Base-by-base conservation (phyloP, 2,797 vertebrate species). In the Calcarius lapponicus region DNA sequence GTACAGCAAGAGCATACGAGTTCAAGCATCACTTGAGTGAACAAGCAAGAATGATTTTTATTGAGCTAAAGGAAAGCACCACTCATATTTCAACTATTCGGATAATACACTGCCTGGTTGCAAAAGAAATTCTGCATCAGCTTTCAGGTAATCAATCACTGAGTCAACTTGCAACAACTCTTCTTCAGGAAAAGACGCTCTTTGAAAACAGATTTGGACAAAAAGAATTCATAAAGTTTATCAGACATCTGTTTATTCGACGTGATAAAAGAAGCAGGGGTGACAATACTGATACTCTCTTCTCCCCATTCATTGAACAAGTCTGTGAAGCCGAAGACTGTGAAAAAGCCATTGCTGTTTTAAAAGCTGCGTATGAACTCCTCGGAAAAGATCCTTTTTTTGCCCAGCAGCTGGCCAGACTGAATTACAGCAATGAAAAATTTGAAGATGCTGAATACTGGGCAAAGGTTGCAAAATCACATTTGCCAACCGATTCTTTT, bases 351-450 rank as follows among this genome's bases (percentile, higher is more conserved):
- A 98, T 98, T 34, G 96, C 92, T 17, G 82, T 98, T 79, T 96
- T 99, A 32, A 92, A 90, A 45, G 85, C 96, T 64, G 98, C 98
- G 0, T 99, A 98, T n/a, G 47, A 98, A 34, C 47, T 93, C 43
- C 98, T 99, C 87, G 92, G 97, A 60, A 83, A 97, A 88, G 96
- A 98, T 96, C 29, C 98, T 2, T 98, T 98, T 57, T 98, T 98
- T 97, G 98, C 98, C 43, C 98, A 99, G 79, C 98, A 98, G 61
- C 97, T 99, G 89, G 98, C 98, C 86, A 98, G 98, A 31, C 95
- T 99, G 42, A 95, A 97, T 92, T 98, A 98, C 76, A 96, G 20
- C 32, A 80, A 98, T 3, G 97, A 98, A 40, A 97, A 95, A 74
- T 99, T 98, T 97, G 94, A 98, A 89, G 98, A 98, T 5, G 98